These are phyloP conservation scores for Brachionus plicatilis DNA, from an alignment of 1,140 invertebrate species.

Conservation along the genomic window DNA sequence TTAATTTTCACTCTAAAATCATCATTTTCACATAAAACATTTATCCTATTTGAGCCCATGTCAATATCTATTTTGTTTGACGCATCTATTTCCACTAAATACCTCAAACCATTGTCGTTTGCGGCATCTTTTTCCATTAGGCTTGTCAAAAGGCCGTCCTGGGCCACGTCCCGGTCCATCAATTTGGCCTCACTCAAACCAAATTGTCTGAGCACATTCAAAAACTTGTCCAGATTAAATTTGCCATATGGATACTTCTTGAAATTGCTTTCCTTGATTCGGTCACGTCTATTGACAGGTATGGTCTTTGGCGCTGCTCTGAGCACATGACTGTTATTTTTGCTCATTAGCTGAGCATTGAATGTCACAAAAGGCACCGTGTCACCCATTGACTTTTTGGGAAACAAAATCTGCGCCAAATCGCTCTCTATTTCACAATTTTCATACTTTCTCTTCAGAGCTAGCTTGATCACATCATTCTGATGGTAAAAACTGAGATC, in stretches of 20 bases:
- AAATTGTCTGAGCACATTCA: not conserved
- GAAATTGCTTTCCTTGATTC: conserved; percentile 22
- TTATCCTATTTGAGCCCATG: not conserved
- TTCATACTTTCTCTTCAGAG: conserved; percentile 29
- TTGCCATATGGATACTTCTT: conserved; percentile 30
- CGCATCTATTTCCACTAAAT: conserved; percentile 8
- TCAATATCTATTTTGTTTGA: conserved; percentile 1
- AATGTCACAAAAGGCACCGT: not conserved
- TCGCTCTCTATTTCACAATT: conserved; percentile 34
- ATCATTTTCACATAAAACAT: conserved; percentile 19
- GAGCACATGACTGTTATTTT: not conserved
- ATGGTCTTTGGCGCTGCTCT: conserved; percentile 29
- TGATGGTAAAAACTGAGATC: not conserved
- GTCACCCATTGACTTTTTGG: not conserved
- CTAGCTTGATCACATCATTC: conserved; percentile 26
- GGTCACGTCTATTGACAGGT: not conserved
- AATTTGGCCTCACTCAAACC: conserved; percentile 14
- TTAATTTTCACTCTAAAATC: conserved; percentile 31
- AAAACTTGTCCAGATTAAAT: conserved; percentile 18
- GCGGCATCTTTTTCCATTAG: not conserved
- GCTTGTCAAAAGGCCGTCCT: not conserved
- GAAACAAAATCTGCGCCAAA: conserved; percentile 2
- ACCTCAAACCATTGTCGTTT: not conserved
- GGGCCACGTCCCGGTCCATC: not conserved
- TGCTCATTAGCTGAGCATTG: not conserved